Evolutionary conservation across 2,888 invertebrate genomes (phyloP), one percentile per base, ranked within the genome.

Genomic region (Eulithis prunata): DNA sequence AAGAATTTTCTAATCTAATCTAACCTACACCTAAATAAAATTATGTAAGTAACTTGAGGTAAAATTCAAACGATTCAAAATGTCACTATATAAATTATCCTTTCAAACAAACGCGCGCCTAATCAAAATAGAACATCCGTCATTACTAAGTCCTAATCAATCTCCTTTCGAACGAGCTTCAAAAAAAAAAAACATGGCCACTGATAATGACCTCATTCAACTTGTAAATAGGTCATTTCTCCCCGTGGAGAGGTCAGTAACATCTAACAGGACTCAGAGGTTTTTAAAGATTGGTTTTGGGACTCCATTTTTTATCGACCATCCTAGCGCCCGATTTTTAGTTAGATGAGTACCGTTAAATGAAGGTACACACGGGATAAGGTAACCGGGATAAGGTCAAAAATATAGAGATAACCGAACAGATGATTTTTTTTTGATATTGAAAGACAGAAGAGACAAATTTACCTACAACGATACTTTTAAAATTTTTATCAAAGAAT

Each of bases 191-290:
- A 79, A 71, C 72, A 71, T 73, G 72, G 74, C 71, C 69, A 76
- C 73, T 73, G 78, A 80, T 89, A 87, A 88, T 89, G 88, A 88
- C 87, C 87, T 82, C 87, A 86, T 90, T 90, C 88, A 83, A 86
- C 78, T 81, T 47, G 14, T 87, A 90, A 89, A 87, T 92, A 85
- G 92, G 91, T 91, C 92, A 88, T 90, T 91, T 90, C 88, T 90
- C 89, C 91, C 90, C 79, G 77, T 52, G 75, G 79, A 57, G 70
- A 71, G 92, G 90, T 91, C 90, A 90, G 86, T 90, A 86, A 83
- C 89, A 89, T 78, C 72, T 91, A 92, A 93, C 92, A 91, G 92
- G 92, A 93, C 88, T 75, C 78, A 76, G 78, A 75, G 74, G 80
- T 89, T 91, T 92, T 92, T 90, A 80, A 77, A 71, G 70, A 78